These are phyloP conservation scores for Paradoxurus hermaphroditus DNA, from an alignment of 2,113 vertebrate species.

Conservation along the genomic window DNA sequence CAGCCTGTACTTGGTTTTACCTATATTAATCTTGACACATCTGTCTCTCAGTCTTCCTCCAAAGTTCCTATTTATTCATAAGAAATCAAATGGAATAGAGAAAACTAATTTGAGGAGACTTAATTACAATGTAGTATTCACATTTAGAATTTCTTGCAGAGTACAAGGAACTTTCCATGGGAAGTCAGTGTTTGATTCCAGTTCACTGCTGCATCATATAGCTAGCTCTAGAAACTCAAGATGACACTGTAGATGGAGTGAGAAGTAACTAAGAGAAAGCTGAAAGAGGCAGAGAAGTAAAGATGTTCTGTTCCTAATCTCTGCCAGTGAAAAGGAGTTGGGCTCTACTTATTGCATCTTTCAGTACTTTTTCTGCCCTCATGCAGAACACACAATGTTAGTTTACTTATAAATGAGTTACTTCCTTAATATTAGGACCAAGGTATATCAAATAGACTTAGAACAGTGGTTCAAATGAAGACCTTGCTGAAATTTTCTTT, in stretches of 20 bases:
- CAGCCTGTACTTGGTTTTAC: too few species aligned
- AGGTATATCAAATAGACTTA: not conserved
- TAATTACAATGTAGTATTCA: not conserved
- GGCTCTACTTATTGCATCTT: fast-evolving
- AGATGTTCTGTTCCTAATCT: not conserved
- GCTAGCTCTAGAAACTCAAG: not conserved
- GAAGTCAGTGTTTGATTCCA: not conserved
- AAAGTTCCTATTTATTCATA: not conserved
- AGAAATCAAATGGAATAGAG: not conserved
- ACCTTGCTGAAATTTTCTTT: not conserved
- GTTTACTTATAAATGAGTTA: not conserved
- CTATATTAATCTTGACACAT: not conserved
- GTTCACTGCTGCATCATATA: not conserved
- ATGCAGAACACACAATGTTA: not conserved
- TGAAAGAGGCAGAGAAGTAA: not conserved
- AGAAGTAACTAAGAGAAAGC: not conserved
- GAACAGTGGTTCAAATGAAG: not conserved
- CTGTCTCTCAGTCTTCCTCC: not conserved
- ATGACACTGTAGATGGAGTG: not conserved
- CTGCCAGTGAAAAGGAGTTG: not conserved
- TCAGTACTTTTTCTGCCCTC: not conserved
- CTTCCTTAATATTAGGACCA: not conserved
- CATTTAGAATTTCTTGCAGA: not conserved
- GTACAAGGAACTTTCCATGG: not conserved
- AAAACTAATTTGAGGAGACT: not conserved